Evolutionary conservation across 2,113 vertebrate species (phyloP), one percentile per base, ranked within the genome.

Genomic region (Recurvirostra avosetta): DNA sequence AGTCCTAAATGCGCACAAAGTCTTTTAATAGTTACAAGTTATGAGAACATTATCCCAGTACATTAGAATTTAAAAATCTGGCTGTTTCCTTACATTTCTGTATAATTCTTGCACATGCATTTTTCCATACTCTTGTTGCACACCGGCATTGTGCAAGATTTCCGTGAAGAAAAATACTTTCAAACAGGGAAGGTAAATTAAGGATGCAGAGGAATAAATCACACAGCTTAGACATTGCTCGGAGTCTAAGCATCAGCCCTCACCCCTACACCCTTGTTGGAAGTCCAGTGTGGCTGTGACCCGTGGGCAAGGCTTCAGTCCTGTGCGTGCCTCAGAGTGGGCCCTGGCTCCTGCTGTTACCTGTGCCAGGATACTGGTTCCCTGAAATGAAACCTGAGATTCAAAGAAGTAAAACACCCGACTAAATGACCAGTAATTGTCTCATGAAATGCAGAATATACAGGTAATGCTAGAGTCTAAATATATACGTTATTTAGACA

Each of bases 201-300:
- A 65, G 34, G 19, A 21, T 56, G 11, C 34, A 40, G 80, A 77
- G 22, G 19, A 36, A 27, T 90, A 58, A 82, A 75, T 70, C 17
- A 15, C 58, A 27, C 1, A 41, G 15, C 8, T 25, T 82, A 61
- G 20, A 9, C 16, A 8, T 45, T 53, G 40, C 22, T 65, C 21
- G 29, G 36, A 19, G 27, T 94, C 32, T 70, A 9, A 72, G 18
- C 13, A 9, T 62, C 34, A 70, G 29, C 43, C 38, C 34, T 19
- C 12, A 20, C 6, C 9, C 10, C 15, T 26, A 15, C 7, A 19
- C 2, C 1, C 3, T 68, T 1, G 0, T 27, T 41, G n/a, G 27
- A 87, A 74, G 20, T 45, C 55, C 68, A 16, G 12, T 9, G 7
- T 20, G 50, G 41, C 50, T 50, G 25, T 83, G 4, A 1, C 20